Percentiles rank a stretch among this genome's conserved stretches.
Evolutionary conservation across 2,797 vertebrate genomes (phyloP).

Genomic region (Botia almorhae): DNA sequence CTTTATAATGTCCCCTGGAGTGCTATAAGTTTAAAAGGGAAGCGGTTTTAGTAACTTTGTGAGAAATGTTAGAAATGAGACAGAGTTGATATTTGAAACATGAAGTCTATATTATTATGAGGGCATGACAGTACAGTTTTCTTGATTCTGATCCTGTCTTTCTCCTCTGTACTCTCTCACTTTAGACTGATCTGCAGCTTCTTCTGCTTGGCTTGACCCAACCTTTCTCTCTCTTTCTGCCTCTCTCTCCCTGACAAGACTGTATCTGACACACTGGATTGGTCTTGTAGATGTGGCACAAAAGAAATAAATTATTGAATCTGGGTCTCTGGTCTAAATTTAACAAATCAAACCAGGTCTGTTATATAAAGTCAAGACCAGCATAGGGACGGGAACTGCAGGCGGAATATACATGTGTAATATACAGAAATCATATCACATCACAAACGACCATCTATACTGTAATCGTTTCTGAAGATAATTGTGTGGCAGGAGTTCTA

Average conservation of each 20-base stretch:
- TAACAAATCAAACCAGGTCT: constrained; percentile 73
- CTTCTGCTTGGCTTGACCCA: no score
- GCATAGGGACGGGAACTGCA: constrained; percentile 53
- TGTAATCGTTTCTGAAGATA: neutral
- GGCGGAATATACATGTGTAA: constrained; percentile 1
- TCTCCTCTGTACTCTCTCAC: no score
- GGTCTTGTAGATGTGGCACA: constrained; percentile 54
- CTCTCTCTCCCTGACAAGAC: constrained; percentile 11
- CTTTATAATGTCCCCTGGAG: no score
- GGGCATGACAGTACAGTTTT: no score
- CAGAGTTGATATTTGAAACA: no score
- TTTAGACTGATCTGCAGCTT: no score
- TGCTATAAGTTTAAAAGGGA: no score
- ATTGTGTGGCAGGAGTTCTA: no score
- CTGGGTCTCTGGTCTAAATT: constrained; percentile 74
- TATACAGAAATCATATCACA: constrained; percentile 6
- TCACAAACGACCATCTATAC: neutral
- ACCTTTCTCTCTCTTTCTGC: neutral
- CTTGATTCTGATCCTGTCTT: no score
- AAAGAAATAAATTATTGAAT: constrained; percentile 64
- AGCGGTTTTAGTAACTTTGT: no score
- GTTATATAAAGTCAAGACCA: constrained; percentile 60
- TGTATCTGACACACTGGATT: constrained; percentile 53
- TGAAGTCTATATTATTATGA: no score
- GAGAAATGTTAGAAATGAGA: no score